Base-by-base conservation (phyloP, 2,113 vertebrate species). In the Rhinolophus sinicus region DNA sequence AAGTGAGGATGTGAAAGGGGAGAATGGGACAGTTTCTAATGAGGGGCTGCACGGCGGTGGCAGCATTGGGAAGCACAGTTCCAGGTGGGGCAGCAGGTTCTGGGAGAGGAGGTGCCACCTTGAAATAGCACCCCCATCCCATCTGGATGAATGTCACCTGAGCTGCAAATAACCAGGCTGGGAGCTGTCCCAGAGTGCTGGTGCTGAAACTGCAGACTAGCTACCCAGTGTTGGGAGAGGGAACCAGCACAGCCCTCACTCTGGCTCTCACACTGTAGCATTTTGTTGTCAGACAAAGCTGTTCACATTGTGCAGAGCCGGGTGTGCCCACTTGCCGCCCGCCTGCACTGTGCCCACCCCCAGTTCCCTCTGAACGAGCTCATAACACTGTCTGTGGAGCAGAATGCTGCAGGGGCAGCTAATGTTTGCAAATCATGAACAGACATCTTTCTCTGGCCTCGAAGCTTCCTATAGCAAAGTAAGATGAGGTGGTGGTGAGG, bases 131-230 rank as follows among this genome's bases (percentile, higher is more conserved):
- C 6, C 4, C 2, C 24, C 0, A 0, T n/a, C 22, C 52, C 1
- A 0, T 28, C 54, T 18, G 38, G 22, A 24, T 33, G 33, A 58
- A 8, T 14, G 26, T 15, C n/a, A 12, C 14, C 38, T 1, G 33
- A 14, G 50, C 15, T 0, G 18, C 3, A 24, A 21, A 33, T 5
- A 12, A 0, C 56, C 6, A 1, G 40, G 2, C 35, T 11, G 85
- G 97, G 86, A 93, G 86, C 86, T 97, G 93, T 97, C 95, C 91
- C 22, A 0, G 0, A 16, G 7, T 5, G 10, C 65, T 19, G 62
- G 88, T 95, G 90, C 97, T 96, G 89, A 97, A 93, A 8, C 0
- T 16, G 22, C 69, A 72, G 54, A 26, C 2, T 5, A 1, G 16
- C 90, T 16, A 16, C 52, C 77, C 8, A 6, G 28, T 0, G 21